Conservation (phyloP, 2,888 invertebrate genomes). For the Tanytarsus gracilentus region DNA sequence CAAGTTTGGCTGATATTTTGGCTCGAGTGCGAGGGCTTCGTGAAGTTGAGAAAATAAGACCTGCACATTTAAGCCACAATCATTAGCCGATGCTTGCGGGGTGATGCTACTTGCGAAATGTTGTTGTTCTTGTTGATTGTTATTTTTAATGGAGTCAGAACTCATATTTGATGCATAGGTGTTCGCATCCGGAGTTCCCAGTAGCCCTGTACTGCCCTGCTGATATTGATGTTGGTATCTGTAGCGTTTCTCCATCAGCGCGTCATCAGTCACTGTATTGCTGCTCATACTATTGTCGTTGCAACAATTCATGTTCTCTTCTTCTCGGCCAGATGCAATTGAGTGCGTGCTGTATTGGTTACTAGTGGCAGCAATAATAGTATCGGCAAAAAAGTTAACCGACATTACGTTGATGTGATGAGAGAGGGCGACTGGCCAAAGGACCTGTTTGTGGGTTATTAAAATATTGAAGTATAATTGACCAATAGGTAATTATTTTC, state of each 20-base stretch:
- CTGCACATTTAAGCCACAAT: conserved; percentile 35
- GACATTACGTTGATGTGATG: conserved; percentile 22
- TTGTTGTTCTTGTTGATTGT: conserved; percentile 22
- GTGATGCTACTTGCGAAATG: conserved; percentile 29
- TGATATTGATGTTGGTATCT: conserved; percentile 12
- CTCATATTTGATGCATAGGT: conserved; percentile 26
- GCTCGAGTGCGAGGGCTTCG: conserved; percentile 59
- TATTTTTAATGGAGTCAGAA: conserved; percentile 13
- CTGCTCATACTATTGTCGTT: conserved; percentile 24
- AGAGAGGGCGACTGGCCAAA: conserved; percentile 44
- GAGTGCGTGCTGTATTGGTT: not conserved
- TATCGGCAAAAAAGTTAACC: conserved; percentile 23
- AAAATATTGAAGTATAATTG: conserved; percentile 28
- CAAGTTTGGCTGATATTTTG: conserved; percentile 61
- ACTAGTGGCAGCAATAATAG: conserved; percentile 4
- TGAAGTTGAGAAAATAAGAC: conserved; percentile 51
- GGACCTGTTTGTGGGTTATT: conserved; percentile 37
- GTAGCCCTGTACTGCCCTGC: conserved; percentile 43
- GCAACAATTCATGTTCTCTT: conserved; percentile 5
- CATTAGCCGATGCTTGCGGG: conserved; percentile 12
- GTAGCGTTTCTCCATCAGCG: conserved; percentile 11
- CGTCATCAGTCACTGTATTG: not conserved
- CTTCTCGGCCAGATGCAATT: conserved; percentile 11
- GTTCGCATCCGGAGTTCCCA: conserved; percentile 53
- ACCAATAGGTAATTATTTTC: conserved; percentile 22